Evolutionary conservation across 2,113 vertebrate species (phyloP), one percentile per base, ranked within the genome.

Genomic region (Pygoscelis adeliae): DNA sequence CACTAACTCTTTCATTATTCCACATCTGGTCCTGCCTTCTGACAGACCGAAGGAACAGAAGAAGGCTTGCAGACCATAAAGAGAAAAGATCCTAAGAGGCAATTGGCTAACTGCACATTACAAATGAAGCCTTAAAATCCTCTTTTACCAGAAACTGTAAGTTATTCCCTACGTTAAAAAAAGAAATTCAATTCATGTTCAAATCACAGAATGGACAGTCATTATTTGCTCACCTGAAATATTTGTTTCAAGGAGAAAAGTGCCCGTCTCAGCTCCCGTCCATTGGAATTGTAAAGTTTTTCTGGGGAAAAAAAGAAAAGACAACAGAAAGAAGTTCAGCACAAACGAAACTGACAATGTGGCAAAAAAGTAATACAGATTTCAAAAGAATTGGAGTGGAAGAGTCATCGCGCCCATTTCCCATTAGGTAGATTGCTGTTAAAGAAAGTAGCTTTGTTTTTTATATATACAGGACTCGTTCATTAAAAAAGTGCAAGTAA

Each of bases 191-290:
- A 34, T 26, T 82, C 3, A 38, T 23, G 3, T 69, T 83, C 38
- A 80, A 67, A 50, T n/a, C 56, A 62, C 30, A 86, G 66, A 83
- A 69, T 2, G 52, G 27, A 76, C 3, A 80, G 66, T 1, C 23
- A 59, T 47, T 53, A 58, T 50, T 79, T 84, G 55, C 95, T 98
- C 98, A 99, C 99, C 99, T 99, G 99, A 98, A 99, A 99, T 98
- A 99, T 99, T 97, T 99, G 99, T 98, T 99, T 99, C 97, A 99
- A 98, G 76, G 99, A 99, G 98, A 99, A 99, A 87, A 99, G 99
- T 34, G 99, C 99, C 95, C 99, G 98, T 92, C 99, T 99, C 62
- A 99, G 98, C 95, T 99, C 99, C 65, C 99, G 98, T 96, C 99
- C 99, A 89, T 83, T 99, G 53, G 99, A 99, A 97, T 99, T 99